These are phyloP conservation scores for Folsomia manolachei DNA, from an alignment of 2,888 invertebrate genomes.

Conservation along the genomic window DNA sequence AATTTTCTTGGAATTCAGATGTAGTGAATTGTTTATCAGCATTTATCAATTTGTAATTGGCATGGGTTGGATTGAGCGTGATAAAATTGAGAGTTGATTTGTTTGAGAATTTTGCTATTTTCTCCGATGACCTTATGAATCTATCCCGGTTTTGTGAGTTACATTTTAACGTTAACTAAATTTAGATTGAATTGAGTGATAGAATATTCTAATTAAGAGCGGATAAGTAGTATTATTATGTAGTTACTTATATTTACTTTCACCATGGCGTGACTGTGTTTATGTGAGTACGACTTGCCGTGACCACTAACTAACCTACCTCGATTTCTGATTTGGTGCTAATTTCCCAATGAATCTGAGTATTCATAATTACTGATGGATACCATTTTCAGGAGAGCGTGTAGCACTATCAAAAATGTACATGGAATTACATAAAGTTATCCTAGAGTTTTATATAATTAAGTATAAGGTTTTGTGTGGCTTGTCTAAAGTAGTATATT, in stretches of 20 bases:
- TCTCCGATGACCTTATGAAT: not conserved
- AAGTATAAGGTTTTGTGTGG: slow-evolving; percentile 11
- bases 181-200: not conserved
- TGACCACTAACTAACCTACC: not conserved
- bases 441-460: slow-evolving; percentile 2
- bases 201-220: not conserved
- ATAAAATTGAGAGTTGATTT: not conserved
- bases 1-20: slow-evolving; percentile 48
- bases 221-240: not conserved
- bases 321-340: not conserved
- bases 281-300: not conserved
- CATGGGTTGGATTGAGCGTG: not conserved
- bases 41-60: not conserved
- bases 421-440: not conserved
- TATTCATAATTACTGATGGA: not conserved
- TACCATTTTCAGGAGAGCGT: slow-evolving; percentile 32
- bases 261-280: not conserved
- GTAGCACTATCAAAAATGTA: slow-evolving; percentile 41
- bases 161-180: too few relatives aligned
- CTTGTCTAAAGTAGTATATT: not conserved
- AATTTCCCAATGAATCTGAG: not conserved
- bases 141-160: too few relatives aligned
- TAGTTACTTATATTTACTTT: not conserved
- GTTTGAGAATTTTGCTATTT: not conserved
- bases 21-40: slow-evolving; percentile 26